Evolutionary conservation across 2,797 vertebrate genomes (phyloP).

Genomic region (Siniperca undulata): DNA sequence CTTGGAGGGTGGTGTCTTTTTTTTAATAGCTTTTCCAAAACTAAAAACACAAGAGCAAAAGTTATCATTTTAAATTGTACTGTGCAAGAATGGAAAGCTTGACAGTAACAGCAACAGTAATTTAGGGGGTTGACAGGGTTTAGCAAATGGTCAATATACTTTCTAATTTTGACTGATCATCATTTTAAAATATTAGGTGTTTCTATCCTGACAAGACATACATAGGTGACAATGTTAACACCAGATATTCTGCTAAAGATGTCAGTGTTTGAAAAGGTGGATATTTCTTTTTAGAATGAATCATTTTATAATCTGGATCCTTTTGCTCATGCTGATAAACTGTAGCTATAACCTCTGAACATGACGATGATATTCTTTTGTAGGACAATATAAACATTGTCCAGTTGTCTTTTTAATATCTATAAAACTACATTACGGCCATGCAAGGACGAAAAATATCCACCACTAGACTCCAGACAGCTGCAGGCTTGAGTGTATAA

Average conservation of each 20-base stretch:
- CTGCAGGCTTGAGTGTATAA: slow-evolving; percentile 46
- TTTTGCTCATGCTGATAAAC: background rate
- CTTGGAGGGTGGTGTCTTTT: too few species aligned
- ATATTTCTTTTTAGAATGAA: background rate
- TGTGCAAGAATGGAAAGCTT: background rate
- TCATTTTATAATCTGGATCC: background rate
- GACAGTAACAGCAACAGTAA: background rate
- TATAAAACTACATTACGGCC: slow-evolving; percentile 22
- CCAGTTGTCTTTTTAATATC: slow-evolving; percentile 28
- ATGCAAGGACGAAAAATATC: slow-evolving; percentile 38
- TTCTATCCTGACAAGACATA: background rate
- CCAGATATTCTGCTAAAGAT: background rate
- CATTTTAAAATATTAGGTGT: background rate
- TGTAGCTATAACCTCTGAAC: slow-evolving; percentile 8
- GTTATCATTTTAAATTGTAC: background rate
- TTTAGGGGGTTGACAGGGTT: background rate
- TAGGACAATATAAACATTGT: slow-evolving; percentile 30
- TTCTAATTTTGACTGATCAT: background rate
- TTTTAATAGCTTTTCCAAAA: too few species aligned
- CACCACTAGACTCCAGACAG: slow-evolving; percentile 39
- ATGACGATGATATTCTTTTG: background rate
- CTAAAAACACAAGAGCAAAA: too few species aligned
- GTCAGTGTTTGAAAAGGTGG: background rate
- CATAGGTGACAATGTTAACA: background rate
- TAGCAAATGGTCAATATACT: background rate